Base-by-base conservation (phyloP, 1,140 invertebrate genomes). In the Pogonomyrmex barbatus region DNA sequence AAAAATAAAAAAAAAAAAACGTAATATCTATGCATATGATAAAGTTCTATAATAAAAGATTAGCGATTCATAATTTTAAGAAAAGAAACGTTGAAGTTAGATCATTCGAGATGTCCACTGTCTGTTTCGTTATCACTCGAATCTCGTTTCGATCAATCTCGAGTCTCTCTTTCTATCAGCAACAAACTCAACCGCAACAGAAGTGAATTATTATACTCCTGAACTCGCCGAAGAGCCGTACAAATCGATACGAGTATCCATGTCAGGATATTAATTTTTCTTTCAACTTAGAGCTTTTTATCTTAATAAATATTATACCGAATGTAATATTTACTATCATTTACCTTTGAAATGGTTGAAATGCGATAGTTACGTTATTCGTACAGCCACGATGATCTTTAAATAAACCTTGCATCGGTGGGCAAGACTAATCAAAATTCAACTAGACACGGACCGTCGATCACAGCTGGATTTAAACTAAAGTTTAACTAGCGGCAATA, bases 391-490 rank as follows among this genome's bases (percentile, higher is more conserved):
- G 8, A 10, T 73, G 30, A 73, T 73, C 79, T 82, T 82, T 42
- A 24, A 54, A 60, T 60, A 47, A 73, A 73, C 67, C 67, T 60
- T 56, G 67, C 79, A 82, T 73, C 79, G 54, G 6, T 39, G 68
- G 12, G 68, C 68, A 73, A 70, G 42, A 39, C 65, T 36, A 33
- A 75, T 82, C 67, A 58, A 71, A 82, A 82, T 75, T 50, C 56
- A 83, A 83, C 79, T 83, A 83, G 62, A 75, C 79, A 62, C 68
- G 79, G 68, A 47, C 60, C 68, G 36, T 56, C 50, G 78, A 45
- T 62, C 79, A 83, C 36, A 73, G 24, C n/a, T 47, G 14, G 42
- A 68, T 47, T 39, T 60, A 33, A 8, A 73, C 33, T 39, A 24
- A 67, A 67, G 45, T 70, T 62, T 36, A 73, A 75, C 30, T 83